A percentile compares a stretch with the other conserved stretches of the same genome.
Evolutionary conservation across 2,888 invertebrate species (phyloP).

Genomic region (Chymomyza amoena): DNA sequence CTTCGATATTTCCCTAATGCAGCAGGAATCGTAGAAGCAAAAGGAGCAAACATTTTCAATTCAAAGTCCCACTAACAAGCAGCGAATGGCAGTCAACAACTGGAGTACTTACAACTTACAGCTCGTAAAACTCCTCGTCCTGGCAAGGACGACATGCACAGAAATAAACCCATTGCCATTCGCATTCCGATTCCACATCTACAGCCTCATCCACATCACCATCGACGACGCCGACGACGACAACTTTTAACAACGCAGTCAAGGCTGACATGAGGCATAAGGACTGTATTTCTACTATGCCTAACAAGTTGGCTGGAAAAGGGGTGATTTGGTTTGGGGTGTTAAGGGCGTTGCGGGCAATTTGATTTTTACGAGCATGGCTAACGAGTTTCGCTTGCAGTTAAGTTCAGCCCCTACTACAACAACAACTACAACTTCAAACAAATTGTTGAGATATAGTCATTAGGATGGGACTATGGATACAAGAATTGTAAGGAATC

Average conservation of each 20-base stretch:
- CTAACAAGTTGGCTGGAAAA: slow-evolving; percentile 16
- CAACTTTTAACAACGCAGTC: slow-evolving; percentile 60
- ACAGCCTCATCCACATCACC: neutral
- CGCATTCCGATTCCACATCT: neutral
- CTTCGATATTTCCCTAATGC: slow-evolving; percentile 55
- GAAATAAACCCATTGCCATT: too few relatives aligned
- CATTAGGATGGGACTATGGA: too few relatives aligned
- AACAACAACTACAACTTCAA: too few relatives aligned
- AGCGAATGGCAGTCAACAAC: slow-evolving; percentile 58
- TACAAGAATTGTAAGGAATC: too few relatives aligned
- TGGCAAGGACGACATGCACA: slow-evolving; percentile 23
- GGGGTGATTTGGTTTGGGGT: neutral
- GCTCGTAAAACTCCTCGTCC: slow-evolving; percentile 58
- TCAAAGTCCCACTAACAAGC: slow-evolving; percentile 58
- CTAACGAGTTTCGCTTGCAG: slow-evolving; percentile 65
- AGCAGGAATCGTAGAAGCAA: slow-evolving; percentile 11
- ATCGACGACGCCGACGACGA: too few relatives aligned
- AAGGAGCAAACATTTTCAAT: slow-evolving; percentile 58
- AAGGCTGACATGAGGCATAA: neutral
- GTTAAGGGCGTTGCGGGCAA: slow-evolving; percentile 29
- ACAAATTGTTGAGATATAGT: slow-evolving; percentile 21
- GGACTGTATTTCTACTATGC: slow-evolving; percentile 1
- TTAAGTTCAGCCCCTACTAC: slow-evolving; percentile 24
- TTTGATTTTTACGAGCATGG: slow-evolving; percentile 63
- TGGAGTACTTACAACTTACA: slow-evolving; percentile 33